Conservation (phyloP, 2,113 vertebrate genomes). For the Syngnathus typhle region DNA sequence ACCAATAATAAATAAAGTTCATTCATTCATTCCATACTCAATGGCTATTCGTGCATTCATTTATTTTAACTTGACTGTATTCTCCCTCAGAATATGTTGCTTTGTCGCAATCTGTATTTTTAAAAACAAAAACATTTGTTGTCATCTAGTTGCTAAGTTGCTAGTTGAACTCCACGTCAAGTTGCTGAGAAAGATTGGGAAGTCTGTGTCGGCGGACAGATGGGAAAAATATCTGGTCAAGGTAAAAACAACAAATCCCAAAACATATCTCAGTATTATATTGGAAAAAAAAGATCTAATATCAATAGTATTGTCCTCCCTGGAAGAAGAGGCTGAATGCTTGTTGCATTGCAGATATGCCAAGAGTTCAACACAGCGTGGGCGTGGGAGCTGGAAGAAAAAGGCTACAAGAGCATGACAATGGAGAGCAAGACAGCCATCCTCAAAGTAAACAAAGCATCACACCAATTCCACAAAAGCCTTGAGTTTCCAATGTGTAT, state of each 20-base stretch:
- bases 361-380: slow-evolving; percentile 95
- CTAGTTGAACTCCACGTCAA: slow-evolving; percentile 96
- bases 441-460: slow-evolving; percentile 79
- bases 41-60: not conserved
- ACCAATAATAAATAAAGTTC: too few relatives aligned
- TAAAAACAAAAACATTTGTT: slow-evolving; percentile 4
- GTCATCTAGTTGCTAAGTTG: slow-evolving; percentile 82
- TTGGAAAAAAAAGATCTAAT: not conserved
- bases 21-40: too few relatives aligned
- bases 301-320: too few relatives aligned
- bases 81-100: not conserved
- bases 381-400: slow-evolving; percentile 97
- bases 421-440: slow-evolving; percentile 90
- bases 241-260: slow-evolving; percentile 64
- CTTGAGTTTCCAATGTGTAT: not conserved
- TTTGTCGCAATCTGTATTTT: not conserved
- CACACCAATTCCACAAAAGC: not conserved
- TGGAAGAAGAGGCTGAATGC: too few relatives aligned
- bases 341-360: slow-evolving; percentile 74
- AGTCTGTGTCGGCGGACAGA: slow-evolving; percentile 92
- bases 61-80: not conserved
- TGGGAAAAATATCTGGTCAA: slow-evolving; percentile 97
- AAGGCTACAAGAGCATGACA: slow-evolving; percentile 88
- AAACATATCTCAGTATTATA: not conserved
- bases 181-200: slow-evolving; percentile 95